These are phyloP conservation scores for Ectemnius cavifrons DNA, from an alignment of 2,888 invertebrate genomes.

Conservation along the genomic window DNA sequence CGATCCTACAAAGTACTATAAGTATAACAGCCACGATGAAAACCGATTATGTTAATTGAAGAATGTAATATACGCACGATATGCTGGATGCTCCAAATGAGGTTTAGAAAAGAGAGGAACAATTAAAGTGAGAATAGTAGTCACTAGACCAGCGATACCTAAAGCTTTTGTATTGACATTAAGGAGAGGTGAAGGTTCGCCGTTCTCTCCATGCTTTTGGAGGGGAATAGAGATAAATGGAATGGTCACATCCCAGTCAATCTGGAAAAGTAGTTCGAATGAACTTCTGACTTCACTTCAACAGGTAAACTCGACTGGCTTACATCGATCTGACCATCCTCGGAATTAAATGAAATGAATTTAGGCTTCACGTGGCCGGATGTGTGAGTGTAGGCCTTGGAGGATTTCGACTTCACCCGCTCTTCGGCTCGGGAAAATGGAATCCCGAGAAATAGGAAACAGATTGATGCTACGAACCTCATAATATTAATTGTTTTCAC, in stretches of 20 bases:
- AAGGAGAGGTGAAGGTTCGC: conserved; percentile 78
- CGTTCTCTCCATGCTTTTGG: conserved; percentile 78
- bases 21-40: neutral
- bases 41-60: neutral
- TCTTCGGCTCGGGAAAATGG: neutral
- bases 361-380: conserved; percentile 69
- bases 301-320: conserved; percentile 48
- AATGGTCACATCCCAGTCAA: conserved; percentile 83
- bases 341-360: conserved; percentile 81
- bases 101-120: conserved; percentile 77
- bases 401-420: neutral
- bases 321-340: conserved; percentile 80
- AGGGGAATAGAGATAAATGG: conserved; percentile 85
- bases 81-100: conserved; percentile 23
- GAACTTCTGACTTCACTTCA: neutral
- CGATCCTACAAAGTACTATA: conserved; percentile 56
- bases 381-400: conserved; percentile 10
- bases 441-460: neutral
- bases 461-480: neutral
- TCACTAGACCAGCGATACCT: conserved; percentile 81
- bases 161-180: conserved; percentile 83
- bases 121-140: conserved; percentile 80
- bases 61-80: conserved; percentile 43
- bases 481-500: too few relatives aligned
- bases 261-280: conserved; percentile 75